Conservation (phyloP, 2,888 invertebrate genomes). For the Anoplius nigerrimus region DNA sequence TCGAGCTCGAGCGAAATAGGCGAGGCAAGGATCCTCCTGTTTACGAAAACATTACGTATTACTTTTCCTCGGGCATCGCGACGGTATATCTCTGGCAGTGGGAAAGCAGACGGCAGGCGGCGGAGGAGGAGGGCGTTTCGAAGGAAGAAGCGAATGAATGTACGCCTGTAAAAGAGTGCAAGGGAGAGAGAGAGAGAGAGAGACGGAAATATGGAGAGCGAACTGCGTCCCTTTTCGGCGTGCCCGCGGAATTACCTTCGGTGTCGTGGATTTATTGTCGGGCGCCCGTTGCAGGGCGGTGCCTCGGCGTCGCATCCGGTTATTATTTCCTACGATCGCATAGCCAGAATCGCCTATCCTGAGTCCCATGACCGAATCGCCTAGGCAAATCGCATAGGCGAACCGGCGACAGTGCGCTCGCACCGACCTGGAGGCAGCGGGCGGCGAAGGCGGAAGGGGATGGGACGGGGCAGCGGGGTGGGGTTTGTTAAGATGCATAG, state of each 20-base stretch:
- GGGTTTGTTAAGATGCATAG: slow-evolving; percentile 14
- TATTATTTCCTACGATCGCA: slow-evolving; percentile 21
- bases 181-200: no score
- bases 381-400: no score
- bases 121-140: no score
- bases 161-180: no score
- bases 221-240: not conserved
- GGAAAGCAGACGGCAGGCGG: no score
- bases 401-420: not conserved
- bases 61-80: not conserved
- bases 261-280: slow-evolving; percentile 16
- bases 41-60: slow-evolving; percentile 33
- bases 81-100: no score
- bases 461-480: not conserved
- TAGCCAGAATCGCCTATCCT: not conserved
- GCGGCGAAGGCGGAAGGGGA: not conserved
- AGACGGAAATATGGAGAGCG: no score
- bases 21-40: slow-evolving; percentile 9
- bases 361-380: no score
- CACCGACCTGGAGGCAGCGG: no score
- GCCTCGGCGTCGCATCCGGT: not conserved
- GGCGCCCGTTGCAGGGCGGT: not conserved
- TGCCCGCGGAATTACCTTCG: not conserved
- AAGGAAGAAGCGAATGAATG: no score
- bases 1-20: not conserved